phyloP scores from a whole-genome alignment of 2,888 invertebrate species.

The Beris morrisii region DNA sequence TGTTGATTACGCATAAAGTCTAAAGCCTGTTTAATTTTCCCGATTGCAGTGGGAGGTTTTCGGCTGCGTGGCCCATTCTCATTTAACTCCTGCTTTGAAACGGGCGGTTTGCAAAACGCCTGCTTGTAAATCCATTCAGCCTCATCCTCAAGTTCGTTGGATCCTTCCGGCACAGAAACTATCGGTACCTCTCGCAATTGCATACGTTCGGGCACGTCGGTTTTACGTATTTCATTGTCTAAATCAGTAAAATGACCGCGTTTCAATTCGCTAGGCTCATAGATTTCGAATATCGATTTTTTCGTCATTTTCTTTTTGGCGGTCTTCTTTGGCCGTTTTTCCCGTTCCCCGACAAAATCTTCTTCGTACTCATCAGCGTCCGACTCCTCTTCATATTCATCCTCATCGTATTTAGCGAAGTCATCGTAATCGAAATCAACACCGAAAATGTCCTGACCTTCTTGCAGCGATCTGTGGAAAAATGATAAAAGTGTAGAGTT shows the following conservation, averaged over 20 bases:
- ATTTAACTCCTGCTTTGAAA: slow-evolving; percentile 69
- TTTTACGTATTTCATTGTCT: slow-evolving; percentile 86
- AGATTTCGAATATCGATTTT: slow-evolving; percentile 90
- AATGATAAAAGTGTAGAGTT: not conserved
- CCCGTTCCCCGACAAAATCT: slow-evolving; percentile 69
- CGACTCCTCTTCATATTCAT: slow-evolving; percentile 74
- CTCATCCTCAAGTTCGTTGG: slow-evolving; percentile 88
- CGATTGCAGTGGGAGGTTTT: slow-evolving; percentile 71
- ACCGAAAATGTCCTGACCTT: slow-evolving; percentile 98
- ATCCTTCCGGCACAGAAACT: slow-evolving; percentile 77
- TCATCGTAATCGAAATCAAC: slow-evolving; percentile 97
- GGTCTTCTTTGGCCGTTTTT: slow-evolving; percentile 73
- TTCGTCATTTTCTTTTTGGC: slow-evolving; percentile 75
- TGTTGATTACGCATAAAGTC: slow-evolving; percentile 96
- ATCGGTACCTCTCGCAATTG: slow-evolving; percentile 87
- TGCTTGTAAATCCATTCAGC: slow-evolving; percentile 97
- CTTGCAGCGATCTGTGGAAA: slow-evolving; percentile 76
- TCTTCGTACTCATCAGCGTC: slow-evolving; percentile 83
- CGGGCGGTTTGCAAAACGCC: slow-evolving; percentile 82
- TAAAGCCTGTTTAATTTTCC: slow-evolving; percentile 91
- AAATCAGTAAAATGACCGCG: slow-evolving; percentile 93
- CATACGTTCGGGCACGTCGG: slow-evolving; percentile 90
- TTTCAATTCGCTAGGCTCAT: slow-evolving; percentile 96
- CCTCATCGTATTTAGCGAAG: slow-evolving; percentile 83
- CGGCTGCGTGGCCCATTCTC: slow-evolving; percentile 57